Conservation (phyloP, 2,888 invertebrate genomes). For the Quadroppia sp. region DNA sequence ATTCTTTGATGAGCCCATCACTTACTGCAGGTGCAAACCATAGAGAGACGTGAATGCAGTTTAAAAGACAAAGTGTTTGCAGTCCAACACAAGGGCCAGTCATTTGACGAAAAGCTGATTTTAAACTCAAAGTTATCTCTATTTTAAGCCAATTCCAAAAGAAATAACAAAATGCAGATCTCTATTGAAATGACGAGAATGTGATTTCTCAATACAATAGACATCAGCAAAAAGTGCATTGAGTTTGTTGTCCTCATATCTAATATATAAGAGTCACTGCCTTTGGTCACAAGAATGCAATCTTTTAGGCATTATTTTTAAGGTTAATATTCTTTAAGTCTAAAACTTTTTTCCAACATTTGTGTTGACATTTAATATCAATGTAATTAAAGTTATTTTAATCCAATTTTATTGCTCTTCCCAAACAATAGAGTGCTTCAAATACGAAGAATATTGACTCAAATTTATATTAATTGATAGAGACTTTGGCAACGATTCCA, state of each 20-base stretch:
- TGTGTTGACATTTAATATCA: not conserved
- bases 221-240: not conserved
- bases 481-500: not conserved
- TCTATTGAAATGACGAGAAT: constrained; percentile 15
- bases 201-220: not conserved
- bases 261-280: not conserved
- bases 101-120: too few species aligned
- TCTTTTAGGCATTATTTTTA: too few species aligned
- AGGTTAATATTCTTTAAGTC: too few species aligned
- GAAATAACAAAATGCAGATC: not conserved
- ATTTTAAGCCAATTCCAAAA: not conserved
- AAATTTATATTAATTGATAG: too few species aligned
- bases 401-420: too few species aligned
- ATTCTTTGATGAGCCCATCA: not conserved
- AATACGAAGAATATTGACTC: not conserved
- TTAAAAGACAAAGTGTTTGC: not conserved
- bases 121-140: constrained; percentile 8
- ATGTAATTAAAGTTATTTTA: too few species aligned
- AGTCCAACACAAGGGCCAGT: too few species aligned
- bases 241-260: not conserved
- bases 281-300: too few species aligned
- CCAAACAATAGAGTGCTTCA: too few species aligned
- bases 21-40: not conserved
- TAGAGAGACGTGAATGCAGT: too few species aligned
- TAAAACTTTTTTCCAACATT: too few species aligned